Percentiles rank a stretch among this genome's conserved stretches.
Conservation (phyloP, 2,888 invertebrate genomes). For the Drosophila eohydei region DNA sequence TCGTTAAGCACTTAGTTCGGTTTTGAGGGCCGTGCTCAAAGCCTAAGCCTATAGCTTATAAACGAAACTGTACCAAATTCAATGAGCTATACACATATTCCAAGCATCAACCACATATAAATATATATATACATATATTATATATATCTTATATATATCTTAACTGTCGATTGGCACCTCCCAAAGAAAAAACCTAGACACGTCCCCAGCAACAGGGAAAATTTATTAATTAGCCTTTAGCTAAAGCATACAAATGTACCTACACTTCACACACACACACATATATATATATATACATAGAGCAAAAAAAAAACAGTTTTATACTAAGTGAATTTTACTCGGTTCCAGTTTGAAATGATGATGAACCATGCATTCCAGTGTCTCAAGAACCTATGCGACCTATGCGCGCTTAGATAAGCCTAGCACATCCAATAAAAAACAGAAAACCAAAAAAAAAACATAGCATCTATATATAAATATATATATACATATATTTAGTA, state of each 20-base stretch:
- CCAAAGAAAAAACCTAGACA: constrained; percentile 27
- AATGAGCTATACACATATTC: constrained; percentile 62
- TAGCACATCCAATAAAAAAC: constrained; percentile 37
- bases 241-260: constrained; percentile 63
- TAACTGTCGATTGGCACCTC: constrained; percentile 41
- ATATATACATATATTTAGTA: constrained; percentile 27
- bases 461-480: constrained; percentile 44
- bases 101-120: constrained; percentile 19
- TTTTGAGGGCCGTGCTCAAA: constrained; percentile 49
- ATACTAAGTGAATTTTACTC: constrained; percentile 70
- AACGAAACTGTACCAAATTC: constrained; percentile 65
- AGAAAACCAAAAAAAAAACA: not conserved
- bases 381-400: constrained; percentile 60
- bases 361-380: constrained; percentile 73
- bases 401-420: constrained; percentile 46
- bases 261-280: constrained; percentile 55
- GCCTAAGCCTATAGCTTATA: constrained; percentile 46
- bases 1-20: constrained; percentile 42
- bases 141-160: constrained; percentile 20
- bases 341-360: constrained; percentile 34
- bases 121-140: constrained; percentile 19
- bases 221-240: constrained; percentile 50
- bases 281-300: constrained; percentile 21
- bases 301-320: constrained; percentile 57
- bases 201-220: constrained; percentile 59